A percentile compares a stretch with the other conserved stretches of the same genome.
phyloP scores from a whole-genome alignment of 2,113 vertebrate genomes.

The Danionella cerebrum region DNA sequence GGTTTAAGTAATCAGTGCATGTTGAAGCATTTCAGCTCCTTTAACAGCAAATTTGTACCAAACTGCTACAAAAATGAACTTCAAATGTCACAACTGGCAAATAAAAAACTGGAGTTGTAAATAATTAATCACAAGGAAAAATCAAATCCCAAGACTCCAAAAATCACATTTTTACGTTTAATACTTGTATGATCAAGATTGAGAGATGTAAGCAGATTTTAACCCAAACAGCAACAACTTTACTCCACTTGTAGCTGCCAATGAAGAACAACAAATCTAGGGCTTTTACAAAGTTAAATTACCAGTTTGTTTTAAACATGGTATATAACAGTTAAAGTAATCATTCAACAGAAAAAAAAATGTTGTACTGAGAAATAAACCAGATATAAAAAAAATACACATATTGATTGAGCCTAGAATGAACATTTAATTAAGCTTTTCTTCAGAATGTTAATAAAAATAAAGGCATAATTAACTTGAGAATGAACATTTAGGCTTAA shows the following conservation, averaged over 20 bases:
- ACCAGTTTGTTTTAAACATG: no score
- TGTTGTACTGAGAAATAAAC: no score
- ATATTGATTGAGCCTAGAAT: no score
- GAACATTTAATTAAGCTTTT: no score
- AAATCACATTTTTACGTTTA: no score
- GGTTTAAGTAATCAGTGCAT: constrained; percentile 62
- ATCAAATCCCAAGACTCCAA: not conserved
- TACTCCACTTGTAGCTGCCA: constrained; percentile 53
- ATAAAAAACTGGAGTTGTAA: not conserved
- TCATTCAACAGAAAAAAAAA: no score
- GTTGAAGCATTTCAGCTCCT: constrained; percentile 49
- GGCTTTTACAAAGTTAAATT: no score
- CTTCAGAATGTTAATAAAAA: no score
- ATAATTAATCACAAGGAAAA: not conserved
- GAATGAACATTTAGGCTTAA: no score
- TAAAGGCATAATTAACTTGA: no score
- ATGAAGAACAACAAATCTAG: constrained; percentile 35
- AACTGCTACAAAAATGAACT: constrained; percentile 9
- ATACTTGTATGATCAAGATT: not conserved
- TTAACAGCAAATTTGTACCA: constrained; percentile 51
- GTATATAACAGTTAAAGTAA: no score
- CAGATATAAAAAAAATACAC: no score
- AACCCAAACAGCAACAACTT: constrained; percentile 4
- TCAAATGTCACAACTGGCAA: not conserved
- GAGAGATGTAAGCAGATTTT: constrained; percentile 11